Conservation (phyloP, 2,888 invertebrate species). For the Philhelius pedissequus region DNA sequence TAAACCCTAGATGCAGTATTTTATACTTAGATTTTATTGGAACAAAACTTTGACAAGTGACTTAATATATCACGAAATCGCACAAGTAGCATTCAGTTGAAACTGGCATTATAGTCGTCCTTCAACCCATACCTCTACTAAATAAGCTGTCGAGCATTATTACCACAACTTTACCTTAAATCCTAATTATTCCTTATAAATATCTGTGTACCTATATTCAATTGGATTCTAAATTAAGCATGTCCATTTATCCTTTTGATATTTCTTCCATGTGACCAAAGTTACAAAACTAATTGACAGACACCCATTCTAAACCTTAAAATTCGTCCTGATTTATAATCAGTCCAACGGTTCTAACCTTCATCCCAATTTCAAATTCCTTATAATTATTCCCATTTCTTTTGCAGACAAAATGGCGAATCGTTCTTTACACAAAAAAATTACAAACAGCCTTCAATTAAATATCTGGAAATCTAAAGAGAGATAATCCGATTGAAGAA, state of each 20-base stretch:
- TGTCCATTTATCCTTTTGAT: slow-evolving; percentile 3
- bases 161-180: no score
- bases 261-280: slow-evolving; percentile 2
- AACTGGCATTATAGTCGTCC: no score
- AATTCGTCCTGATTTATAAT: slow-evolving; percentile 33
- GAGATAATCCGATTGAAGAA: slow-evolving; percentile 42
- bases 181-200: no score
- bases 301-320: background rate
- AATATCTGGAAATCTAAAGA: slow-evolving; percentile 2
- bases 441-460: slow-evolving; percentile 23
- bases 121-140: no score
- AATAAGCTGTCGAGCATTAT: no score
- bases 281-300: slow-evolving; percentile 15
- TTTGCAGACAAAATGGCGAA: background rate
- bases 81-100: no score
- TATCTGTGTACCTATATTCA: background rate
- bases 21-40: no score
- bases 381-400: slow-evolving; percentile 40
- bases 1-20: no score
- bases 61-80: no score
- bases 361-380: slow-evolving; percentile 48
- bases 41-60: no score
- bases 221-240: background rate
- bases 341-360: slow-evolving; percentile 22
- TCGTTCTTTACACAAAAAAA: slow-evolving; percentile 26